These are phyloP conservation scores for Lophochroa leadbeateri DNA, from an alignment of 2,113 vertebrate species.

Conservation along the genomic window DNA sequence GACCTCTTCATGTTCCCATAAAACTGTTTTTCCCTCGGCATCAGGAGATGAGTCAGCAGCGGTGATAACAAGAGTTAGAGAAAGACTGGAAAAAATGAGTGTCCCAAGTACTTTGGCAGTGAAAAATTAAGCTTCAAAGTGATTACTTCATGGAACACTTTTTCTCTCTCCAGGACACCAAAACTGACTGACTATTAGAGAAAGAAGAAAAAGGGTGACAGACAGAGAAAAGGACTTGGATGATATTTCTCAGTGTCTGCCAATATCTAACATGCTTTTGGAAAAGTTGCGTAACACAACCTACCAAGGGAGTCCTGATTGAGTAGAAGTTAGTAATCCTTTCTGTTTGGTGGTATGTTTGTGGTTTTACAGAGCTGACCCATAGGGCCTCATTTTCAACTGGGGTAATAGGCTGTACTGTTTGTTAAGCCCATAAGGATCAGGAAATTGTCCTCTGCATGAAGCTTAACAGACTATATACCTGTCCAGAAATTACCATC, in stretches of 20 bases:
- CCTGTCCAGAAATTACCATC: background rate
- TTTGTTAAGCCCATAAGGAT: background rate
- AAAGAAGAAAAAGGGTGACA: background rate
- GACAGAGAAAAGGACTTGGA: slow-evolving; percentile 49
- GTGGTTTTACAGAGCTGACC: slow-evolving; percentile 20
- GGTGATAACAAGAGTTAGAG: slow-evolving; percentile 67
- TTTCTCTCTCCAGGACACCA: slow-evolving; percentile 59
- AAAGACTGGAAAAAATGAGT: slow-evolving; percentile 65
- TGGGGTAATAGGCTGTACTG: background rate
- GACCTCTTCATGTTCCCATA: slow-evolving; percentile 54
- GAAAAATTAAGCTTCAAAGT: slow-evolving; percentile 68
- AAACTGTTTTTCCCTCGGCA: slow-evolving; percentile 62
- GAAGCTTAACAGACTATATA: background rate
- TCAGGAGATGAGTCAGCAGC: slow-evolving; percentile 74
- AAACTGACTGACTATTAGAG: slow-evolving; percentile 54
- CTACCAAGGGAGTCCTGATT: slow-evolving; percentile 15
- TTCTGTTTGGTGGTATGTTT: slow-evolving; percentile 15
- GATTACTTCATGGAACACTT: slow-evolving; percentile 69
- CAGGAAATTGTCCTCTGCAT: background rate
- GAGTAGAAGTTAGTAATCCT: slow-evolving; percentile 39
- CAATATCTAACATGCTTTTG: slow-evolving; percentile 58
- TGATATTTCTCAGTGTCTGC: slow-evolving; percentile 40
- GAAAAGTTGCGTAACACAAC: slow-evolving; percentile 53
- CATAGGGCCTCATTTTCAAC: background rate
- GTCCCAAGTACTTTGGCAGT: slow-evolving; percentile 64